Conservation (phyloP, 2,113 vertebrate genomes). For the Caretta caretta region DNA sequence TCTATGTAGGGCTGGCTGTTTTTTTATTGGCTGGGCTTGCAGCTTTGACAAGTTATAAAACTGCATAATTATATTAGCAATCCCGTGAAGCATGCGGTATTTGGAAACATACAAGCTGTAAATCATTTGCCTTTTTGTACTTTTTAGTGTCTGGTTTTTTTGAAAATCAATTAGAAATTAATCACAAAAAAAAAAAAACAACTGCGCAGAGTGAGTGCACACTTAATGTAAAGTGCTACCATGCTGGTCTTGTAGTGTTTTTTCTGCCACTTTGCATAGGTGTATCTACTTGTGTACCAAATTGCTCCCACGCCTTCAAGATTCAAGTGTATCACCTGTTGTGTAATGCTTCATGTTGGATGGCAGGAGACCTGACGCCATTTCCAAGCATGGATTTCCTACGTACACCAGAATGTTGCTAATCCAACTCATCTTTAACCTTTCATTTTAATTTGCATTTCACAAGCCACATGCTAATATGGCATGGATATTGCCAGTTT, state of each 20-base stretch:
- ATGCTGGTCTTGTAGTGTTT: background rate
- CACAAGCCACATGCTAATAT: slow-evolving; percentile 39
- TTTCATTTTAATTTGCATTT: slow-evolving; percentile 61
- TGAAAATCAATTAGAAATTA: background rate
- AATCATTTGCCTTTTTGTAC: background rate
- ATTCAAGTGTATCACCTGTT: background rate
- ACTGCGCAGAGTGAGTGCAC: background rate
- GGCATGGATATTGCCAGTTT: slow-evolving; percentile 17
- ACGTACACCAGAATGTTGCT: background rate
- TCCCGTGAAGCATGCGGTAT: background rate
- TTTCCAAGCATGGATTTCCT: background rate
- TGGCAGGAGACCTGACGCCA: background rate
- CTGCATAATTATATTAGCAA: background rate
- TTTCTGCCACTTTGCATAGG: background rate
- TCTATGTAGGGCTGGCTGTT: background rate
- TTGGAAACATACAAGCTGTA: background rate
- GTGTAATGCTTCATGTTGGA: background rate
- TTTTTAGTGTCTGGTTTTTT: background rate
- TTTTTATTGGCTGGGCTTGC: background rate
- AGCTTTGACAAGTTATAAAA: background rate
- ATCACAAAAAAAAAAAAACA: background rate
- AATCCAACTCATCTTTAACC: slow-evolving; percentile 37
- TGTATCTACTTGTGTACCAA: background rate
- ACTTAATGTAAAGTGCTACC: background rate
- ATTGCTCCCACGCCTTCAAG: background rate